A percentile compares a stretch with the other conserved stretches of the same genome.
These are phyloP conservation scores for Chrysolina americana DNA, from an alignment of 2,888 invertebrate species.

Conservation along the genomic window DNA sequence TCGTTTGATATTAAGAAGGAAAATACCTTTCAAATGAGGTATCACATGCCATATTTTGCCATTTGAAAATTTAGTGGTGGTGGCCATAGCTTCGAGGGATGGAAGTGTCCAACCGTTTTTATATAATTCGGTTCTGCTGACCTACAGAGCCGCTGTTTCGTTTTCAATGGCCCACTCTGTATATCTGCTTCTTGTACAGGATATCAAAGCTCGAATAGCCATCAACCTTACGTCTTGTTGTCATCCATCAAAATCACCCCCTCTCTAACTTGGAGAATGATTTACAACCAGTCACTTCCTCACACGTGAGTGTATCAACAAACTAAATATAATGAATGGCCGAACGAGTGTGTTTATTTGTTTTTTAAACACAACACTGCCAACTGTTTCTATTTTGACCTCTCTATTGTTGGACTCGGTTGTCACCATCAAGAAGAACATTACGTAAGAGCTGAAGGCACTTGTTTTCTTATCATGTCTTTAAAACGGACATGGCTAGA, in stretches of 20 bases:
- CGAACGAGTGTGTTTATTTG: not conserved
- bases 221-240: not conserved
- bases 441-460: not conserved
- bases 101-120: too few species aligned
- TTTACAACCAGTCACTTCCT: conserved; percentile 14
- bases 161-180: too few species aligned
- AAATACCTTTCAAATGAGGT: too few species aligned
- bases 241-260: conserved; percentile 12
- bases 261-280: conserved; percentile 4
- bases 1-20: too few species aligned
- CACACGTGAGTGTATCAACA: conserved; percentile 16
- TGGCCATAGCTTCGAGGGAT: too few species aligned
- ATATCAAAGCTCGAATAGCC: not conserved
- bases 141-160: too few species aligned
- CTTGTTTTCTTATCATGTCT: conserved; percentile 9
- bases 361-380: conserved; percentile 13
- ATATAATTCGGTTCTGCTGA: too few species aligned
- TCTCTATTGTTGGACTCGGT: conserved; percentile 18
- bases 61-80: too few species aligned
- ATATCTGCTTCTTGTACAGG: not conserved
- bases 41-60: too few species aligned
- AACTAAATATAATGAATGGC: conserved; percentile 23
- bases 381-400: conserved; percentile 23
- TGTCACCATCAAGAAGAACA: not conserved
- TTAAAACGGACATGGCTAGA: not conserved